Evolutionary conservation across 2,797 vertebrate species (phyloP), one percentile per base, ranked within the genome.

Genomic region (Cuculus canorus): DNA sequence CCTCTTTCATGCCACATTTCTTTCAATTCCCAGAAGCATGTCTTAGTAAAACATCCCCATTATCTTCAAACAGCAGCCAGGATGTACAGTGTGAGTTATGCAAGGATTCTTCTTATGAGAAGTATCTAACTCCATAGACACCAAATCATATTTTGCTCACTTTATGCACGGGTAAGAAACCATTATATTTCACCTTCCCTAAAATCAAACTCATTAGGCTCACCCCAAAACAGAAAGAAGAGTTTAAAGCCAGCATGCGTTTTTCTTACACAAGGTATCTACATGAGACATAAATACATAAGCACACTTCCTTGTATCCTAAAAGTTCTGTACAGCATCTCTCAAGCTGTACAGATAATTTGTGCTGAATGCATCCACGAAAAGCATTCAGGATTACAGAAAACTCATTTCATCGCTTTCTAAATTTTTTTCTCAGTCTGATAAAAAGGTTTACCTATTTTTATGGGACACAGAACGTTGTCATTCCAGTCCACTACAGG

Each of bases 391-490:
- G n/a, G 50, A 45, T n/a, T 61, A 23, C 11, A 45, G 9, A 81
- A 53, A 47, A 59, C 53, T 48, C 78, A 33, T 76, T 86, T 73
- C 56, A 28, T 35, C 3, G 4, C 82, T 90, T 77, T 60, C 17
- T 57, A 27, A 0, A 60, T 13, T 52, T 30, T 39, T n/a, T 37
- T 17, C 37, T 48, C 22, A 7, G 37, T 9, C 70, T 68, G 28
- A n/a, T 11, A 47, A 37, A 53, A 80, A n/a, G 7, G 17, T n/a
- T 87, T 57, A 56, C 88, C 79, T 37, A 39, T 83, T 97, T 97
- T 94, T 37, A 68, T 10, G 54, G 90, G 72, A 83, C 43, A 15
- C 30, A 82, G 90, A 86, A 89, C 88, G 87, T 1, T 33, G 89
- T 48, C 91, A 88, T 28, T 85, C 60, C 59, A n/a, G 35, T 32